phyloP scores from a whole-genome alignment of 2,113 vertebrate species.

The Gambusia affinis region DNA sequence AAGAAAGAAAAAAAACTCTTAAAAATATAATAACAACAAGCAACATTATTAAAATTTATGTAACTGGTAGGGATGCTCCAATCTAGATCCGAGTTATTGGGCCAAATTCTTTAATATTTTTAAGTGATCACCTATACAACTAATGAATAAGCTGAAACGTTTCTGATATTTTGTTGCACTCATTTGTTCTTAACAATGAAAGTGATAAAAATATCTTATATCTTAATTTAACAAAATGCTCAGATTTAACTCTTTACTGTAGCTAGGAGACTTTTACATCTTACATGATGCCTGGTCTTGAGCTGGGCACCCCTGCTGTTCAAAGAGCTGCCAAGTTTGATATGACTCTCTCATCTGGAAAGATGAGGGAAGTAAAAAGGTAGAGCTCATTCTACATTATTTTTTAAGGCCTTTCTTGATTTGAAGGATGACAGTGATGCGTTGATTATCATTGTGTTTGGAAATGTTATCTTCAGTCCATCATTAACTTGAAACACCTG shows the following conservation, averaged over 20 bases:
- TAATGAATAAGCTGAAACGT: background rate
- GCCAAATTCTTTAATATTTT: background rate
- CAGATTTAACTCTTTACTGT: too few species aligned
- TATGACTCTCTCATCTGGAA: background rate
- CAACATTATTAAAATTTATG: background rate
- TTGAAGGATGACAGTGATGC: background rate
- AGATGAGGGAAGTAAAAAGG: background rate
- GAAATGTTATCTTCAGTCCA: background rate
- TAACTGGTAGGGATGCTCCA: background rate
- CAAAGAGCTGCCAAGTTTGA: background rate
- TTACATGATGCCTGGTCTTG: too few species aligned
- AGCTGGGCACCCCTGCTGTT: too few species aligned
- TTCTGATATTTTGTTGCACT: too few species aligned
- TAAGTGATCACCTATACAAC: background rate
- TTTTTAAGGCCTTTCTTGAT: background rate
- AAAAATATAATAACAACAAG: background rate
- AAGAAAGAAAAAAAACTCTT: too few species aligned
- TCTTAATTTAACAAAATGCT: too few species aligned
- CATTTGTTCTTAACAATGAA: too few species aligned
- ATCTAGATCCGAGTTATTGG: background rate
- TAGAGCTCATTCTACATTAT: background rate
- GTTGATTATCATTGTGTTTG: background rate
- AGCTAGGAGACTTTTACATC: too few species aligned
- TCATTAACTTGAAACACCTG: background rate
- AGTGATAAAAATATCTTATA: too few species aligned